Evolutionary conservation across 2,888 invertebrate species (phyloP).

Genomic region (Caenorhabditis afra): DNA sequence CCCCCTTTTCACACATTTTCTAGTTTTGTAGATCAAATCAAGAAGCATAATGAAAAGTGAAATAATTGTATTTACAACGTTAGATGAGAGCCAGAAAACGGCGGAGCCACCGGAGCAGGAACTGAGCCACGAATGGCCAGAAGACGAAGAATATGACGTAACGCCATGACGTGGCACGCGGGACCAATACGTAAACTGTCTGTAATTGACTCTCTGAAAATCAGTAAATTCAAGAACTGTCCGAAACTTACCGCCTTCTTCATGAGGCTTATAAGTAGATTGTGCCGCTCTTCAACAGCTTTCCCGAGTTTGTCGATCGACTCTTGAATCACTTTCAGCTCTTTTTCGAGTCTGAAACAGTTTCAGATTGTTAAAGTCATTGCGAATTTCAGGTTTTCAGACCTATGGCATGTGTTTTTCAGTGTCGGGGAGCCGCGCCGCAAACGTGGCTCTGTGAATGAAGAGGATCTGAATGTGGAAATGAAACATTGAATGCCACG

Average conservation of each 20-base stretch:
- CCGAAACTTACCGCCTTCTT: slow-evolving; percentile 51
- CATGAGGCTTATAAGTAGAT: slow-evolving; percentile 52
- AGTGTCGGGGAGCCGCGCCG: slow-evolving; percentile 23
- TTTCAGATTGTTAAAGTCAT: background rate
- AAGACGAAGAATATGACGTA: slow-evolving; percentile 60
- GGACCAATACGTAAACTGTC: slow-evolving; percentile 64
- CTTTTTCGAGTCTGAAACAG: slow-evolving; percentile 47
- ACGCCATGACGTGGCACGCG: slow-evolving; percentile 51
- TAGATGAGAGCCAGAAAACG: slow-evolving; percentile 40
- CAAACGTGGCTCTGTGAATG: slow-evolving; percentile 40
- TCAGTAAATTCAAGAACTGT: background rate
- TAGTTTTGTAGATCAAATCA: background rate
- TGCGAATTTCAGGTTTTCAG: background rate
- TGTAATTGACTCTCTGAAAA: slow-evolving; percentile 9
- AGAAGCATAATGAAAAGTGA: background rate
- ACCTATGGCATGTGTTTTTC: background rate
- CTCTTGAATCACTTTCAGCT: slow-evolving; percentile 56
- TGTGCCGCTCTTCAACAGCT: slow-evolving; percentile 58
- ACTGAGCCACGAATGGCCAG: slow-evolving; percentile 65
- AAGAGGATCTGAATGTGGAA: slow-evolving; percentile 55
- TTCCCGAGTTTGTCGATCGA: slow-evolving; percentile 59
- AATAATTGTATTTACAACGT: background rate
- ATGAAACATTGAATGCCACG: too few species aligned
- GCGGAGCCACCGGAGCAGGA: slow-evolving; percentile 60
- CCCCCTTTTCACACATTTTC: background rate